phyloP scores from a whole-genome alignment of 2,888 invertebrate species.

The Clunio marinus region DNA sequence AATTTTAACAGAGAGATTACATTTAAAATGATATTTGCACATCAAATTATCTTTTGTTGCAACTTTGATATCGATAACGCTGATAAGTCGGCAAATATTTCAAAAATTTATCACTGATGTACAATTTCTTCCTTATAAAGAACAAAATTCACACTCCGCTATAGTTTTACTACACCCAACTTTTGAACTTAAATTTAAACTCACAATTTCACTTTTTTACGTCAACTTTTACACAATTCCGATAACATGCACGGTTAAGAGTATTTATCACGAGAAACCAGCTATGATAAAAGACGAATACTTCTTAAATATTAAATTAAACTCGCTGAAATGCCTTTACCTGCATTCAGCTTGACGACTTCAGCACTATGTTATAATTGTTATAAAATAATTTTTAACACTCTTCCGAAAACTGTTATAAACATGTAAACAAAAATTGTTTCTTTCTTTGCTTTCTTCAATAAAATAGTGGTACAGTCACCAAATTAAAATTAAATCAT shows the following conservation, averaged over 20 bases:
- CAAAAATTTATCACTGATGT: not conserved
- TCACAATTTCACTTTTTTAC: constrained; percentile 1
- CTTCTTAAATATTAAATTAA: too few species aligned
- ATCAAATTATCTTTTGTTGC: not conserved
- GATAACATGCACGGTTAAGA: not conserved
- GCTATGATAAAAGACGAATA: too few species aligned
- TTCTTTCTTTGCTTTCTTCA: too few species aligned
- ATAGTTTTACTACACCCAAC: constrained; percentile 4
- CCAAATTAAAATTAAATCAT: too few species aligned
- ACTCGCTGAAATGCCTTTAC: not conserved
- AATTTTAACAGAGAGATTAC: not conserved
- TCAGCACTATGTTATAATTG: too few species aligned
- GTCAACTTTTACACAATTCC: not conserved
- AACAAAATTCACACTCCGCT: not conserved
- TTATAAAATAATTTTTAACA: too few species aligned
- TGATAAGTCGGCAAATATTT: not conserved
- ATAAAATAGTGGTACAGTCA: too few species aligned
- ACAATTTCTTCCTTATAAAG: constrained; percentile 4
- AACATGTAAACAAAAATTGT: too few species aligned
- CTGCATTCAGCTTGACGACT: not conserved
- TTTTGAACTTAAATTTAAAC: not conserved
- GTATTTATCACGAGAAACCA: not conserved
- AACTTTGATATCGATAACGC: not conserved
- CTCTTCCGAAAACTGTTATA: not conserved
- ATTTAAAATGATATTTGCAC: not conserved